Evolutionary conservation across 2,888 invertebrate genomes (phyloP).

Genomic region (Magallana nippona): DNA sequence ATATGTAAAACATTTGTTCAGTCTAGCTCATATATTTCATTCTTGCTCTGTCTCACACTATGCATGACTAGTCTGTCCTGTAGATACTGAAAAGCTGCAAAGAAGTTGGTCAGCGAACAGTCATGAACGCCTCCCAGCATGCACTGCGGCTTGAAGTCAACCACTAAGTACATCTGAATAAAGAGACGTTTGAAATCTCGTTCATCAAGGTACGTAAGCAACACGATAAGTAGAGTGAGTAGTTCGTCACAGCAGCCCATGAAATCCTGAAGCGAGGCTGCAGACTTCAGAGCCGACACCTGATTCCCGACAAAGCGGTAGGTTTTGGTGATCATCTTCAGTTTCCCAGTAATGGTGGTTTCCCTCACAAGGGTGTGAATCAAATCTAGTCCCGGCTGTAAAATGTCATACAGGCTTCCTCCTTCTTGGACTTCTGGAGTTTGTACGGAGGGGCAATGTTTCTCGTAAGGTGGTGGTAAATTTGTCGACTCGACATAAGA

Average conservation of each 20-base stretch:
- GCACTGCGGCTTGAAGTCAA: constrained; percentile 71
- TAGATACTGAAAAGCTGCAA: constrained; percentile 72
- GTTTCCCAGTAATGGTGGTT: constrained; percentile 48
- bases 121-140: constrained; percentile 71
- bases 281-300: constrained; percentile 51
- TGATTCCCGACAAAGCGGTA: constrained; percentile 55
- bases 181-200: constrained; percentile 62
- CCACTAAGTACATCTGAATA: constrained; percentile 66
- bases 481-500: constrained; percentile 3
- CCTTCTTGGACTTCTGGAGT: neutral
- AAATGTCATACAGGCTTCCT: neutral
- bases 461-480: constrained; percentile 3
- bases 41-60: constrained; percentile 41
- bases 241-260: constrained; percentile 67
- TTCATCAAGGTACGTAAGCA: constrained; percentile 64
- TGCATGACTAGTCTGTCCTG: constrained; percentile 63
- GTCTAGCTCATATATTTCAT: neutral
- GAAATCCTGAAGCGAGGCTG: constrained; percentile 37
- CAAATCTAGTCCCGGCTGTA: constrained; percentile 13
- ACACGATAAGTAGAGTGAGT: constrained; percentile 66
- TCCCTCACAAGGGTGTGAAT: neutral
- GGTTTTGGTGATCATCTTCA: constrained; percentile 59
- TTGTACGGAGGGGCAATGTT: neutral
- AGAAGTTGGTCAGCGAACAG: constrained; percentile 71
- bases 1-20: neutral